Base-by-base conservation (phyloP, 2,888 invertebrate species). In the Leptinotarsa peninsularis region DNA sequence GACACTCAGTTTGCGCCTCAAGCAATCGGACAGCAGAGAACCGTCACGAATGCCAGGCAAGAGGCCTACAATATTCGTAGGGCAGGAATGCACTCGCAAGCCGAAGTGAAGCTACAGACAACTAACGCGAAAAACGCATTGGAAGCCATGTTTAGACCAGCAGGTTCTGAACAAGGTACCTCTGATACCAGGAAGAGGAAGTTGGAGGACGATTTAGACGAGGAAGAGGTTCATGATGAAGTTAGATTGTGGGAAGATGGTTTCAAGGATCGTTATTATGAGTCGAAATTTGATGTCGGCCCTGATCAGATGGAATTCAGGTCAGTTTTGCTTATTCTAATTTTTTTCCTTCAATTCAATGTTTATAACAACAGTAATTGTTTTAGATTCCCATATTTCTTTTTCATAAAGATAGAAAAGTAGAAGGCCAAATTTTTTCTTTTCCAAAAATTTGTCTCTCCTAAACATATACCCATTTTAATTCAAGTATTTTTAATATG, bases 261-360 rank as follows among this genome's bases (percentile, higher is more conserved):
- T 0, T 99, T 98, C 91, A 99, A 99, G 89, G 97, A 98, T 87
- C 92, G 99, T 54, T 99, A 99, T 89, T 99, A 99, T 87, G 96
- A 97, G 89, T 96, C 96, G 71, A 97, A 97, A 89, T 97, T 97
- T 86, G 96, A 96, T 84, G 95, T 96, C 15, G 88, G 90, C 5
- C 80, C 91, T 0, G 92, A 94, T 18, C 94, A 96, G 86, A 85
- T 93, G 52, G 94, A 94, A 84, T 99, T 99, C 89, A 92, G 98
- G 90, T 92, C 79, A 76, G 72, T 73, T 49, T 71, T n/a, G 23
- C 50, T 69, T 10, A 33, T 33, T 33, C 10, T 7, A 33, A 2
- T 33, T 33, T 43, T 43, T 33, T 33, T 10, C 7, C 7, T 33
- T 33, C 0, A 33, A 2, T 33, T 33, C 33, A 33, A 33, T 33